These are phyloP conservation scores for Marisa cornuarietis DNA, from an alignment of 1,140 invertebrate species.

Conservation along the genomic window DNA sequence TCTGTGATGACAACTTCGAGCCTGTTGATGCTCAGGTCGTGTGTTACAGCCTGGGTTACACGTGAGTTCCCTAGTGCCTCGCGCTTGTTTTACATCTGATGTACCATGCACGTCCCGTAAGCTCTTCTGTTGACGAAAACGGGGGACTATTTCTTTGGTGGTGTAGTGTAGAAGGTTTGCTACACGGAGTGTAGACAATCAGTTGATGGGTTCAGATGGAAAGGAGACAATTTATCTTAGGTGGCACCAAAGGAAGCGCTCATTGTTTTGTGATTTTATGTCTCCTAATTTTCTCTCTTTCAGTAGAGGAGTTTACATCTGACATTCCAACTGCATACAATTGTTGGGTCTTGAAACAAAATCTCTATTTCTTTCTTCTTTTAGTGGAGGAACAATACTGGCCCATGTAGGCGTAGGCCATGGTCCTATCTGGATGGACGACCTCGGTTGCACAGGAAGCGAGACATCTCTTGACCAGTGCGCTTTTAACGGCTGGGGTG, in stretches of 20 bases:
- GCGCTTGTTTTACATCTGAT: no score
- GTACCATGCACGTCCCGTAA: no score
- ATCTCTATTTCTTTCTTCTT: neutral
- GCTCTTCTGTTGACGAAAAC: no score
- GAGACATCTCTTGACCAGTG: conserved; percentile 77
- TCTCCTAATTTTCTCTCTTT: neutral
- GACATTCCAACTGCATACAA: no score
- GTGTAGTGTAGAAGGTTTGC: no score
- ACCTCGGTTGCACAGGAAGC: conserved; percentile 76
- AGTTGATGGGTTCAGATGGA: no score
- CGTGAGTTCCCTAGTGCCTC: neutral
- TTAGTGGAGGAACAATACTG: neutral
- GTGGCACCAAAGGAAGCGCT: no score
- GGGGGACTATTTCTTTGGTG: no score
- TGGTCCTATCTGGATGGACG: conserved; percentile 74
- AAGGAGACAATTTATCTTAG: no score
- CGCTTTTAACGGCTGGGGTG: conserved; percentile 78
- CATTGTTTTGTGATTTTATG: neutral
- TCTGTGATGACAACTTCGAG: conserved; percentile 81
- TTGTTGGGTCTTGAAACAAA: no score
- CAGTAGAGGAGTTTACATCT: neutral
- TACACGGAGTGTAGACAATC: no score
- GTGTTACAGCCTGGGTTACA: conserved; percentile 75
- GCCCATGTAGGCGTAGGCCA: conserved; percentile 31
- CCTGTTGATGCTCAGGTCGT: conserved; percentile 75